Evolutionary conservation across 2,888 invertebrate species (phyloP).

Genomic region (Carcina quercana): DNA sequence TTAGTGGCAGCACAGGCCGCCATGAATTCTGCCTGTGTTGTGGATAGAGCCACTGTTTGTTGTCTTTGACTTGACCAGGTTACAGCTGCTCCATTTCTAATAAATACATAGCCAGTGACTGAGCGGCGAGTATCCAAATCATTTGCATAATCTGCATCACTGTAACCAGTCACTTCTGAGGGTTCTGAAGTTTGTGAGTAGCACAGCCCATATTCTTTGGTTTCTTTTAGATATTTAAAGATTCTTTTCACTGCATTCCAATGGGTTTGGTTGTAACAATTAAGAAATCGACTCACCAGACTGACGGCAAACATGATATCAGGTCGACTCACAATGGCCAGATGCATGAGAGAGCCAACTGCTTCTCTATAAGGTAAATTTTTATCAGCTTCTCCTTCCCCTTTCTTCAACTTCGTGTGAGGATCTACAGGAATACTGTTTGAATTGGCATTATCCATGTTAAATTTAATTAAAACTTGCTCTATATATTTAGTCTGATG

Average conservation of each 20-base stretch:
- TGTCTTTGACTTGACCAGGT: neutral
- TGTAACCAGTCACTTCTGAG: neutral
- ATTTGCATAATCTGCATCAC: neutral
- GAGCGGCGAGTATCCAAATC: neutral
- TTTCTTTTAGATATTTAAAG: conserved; percentile 13
- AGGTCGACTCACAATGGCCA: conserved; percentile 14
- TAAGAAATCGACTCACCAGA: conserved; percentile 12
- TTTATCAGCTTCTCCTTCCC: conserved; percentile 3
- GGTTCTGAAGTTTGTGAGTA: neutral
- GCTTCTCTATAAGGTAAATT: conserved; percentile 16
- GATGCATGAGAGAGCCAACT: conserved; percentile 15
- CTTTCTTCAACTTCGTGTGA: conserved; percentile 4
- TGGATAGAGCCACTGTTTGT: neutral
- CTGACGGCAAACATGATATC: conserved; percentile 17
- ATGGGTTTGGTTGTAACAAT: conserved; percentile 9
- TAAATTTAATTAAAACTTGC: conserved; percentile 9
- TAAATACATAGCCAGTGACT: neutral
- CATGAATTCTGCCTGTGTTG: conserved; percentile 2
- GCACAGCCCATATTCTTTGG: neutral
- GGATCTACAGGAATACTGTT: conserved; percentile 10
- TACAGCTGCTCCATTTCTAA: neutral
- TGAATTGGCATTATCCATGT: conserved; percentile 7
- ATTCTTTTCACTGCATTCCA: conserved; percentile 15
- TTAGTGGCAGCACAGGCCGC: conserved; percentile 5
- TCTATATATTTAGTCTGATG: conserved; percentile 12